Evolutionary conservation across 1,140 invertebrate species (phyloP).

Genomic region (Drosophila littoralis): DNA sequence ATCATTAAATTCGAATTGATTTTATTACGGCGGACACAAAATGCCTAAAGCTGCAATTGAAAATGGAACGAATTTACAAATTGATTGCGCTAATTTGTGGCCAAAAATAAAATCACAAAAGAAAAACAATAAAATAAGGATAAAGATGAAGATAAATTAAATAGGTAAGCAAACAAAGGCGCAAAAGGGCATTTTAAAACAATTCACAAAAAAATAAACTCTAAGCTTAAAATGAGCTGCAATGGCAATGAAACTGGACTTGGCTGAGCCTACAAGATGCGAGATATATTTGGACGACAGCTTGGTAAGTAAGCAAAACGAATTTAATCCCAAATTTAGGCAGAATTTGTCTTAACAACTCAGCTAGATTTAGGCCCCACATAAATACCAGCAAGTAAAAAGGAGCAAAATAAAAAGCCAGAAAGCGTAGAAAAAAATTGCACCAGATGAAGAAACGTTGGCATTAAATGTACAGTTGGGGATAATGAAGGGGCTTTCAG

Average conservation of each 20-base stretch:
- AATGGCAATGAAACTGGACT: conserved; percentile 1
- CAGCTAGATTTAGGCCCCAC: background rate
- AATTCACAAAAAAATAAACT: conserved; percentile 7
- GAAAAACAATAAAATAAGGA: conserved; percentile 16
- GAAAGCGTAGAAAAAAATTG: background rate
- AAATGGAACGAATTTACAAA: conserved; percentile 39
- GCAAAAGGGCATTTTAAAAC: conserved; percentile 14
- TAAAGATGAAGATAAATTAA: background rate
- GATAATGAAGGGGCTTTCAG: background rate
- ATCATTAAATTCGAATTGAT: conserved; percentile 47
- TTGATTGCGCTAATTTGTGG: conserved; percentile 50
- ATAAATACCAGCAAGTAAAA: background rate
- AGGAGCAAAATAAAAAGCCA: background rate
- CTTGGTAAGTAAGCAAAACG: background rate
- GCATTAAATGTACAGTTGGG: background rate
- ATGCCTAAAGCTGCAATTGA: conserved; percentile 2
- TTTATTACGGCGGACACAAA: conserved; percentile 12
- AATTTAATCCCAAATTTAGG: conserved; percentile 4
- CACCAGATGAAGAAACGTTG: background rate
- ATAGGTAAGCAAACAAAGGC: conserved; percentile 14
- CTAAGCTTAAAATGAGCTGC: background rate
- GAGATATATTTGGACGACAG: background rate
- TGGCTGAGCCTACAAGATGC: background rate
- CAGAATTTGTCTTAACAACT: background rate
- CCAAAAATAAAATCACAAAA: conserved; percentile 10